Conservation (phyloP, 2,888 invertebrate genomes). For the Ophioninae sp. region DNA sequence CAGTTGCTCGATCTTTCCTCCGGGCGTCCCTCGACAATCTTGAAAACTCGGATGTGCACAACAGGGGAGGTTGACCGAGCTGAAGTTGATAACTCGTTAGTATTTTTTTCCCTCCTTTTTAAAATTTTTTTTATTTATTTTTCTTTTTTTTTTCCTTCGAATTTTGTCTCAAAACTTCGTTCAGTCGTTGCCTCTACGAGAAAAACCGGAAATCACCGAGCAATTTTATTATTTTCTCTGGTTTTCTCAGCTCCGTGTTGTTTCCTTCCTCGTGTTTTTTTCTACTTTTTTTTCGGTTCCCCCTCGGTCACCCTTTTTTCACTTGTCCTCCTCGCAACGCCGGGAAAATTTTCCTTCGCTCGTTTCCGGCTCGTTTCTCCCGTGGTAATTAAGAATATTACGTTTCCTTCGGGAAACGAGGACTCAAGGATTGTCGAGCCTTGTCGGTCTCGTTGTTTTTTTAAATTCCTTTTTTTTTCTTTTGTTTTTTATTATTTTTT, state of each 20-base stretch:
- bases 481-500: too few relatives aligned
- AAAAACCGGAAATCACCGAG: conserved; percentile 42
- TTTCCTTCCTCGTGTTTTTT: conserved; percentile 8
- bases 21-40: conserved; percentile 57
- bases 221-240: conserved; percentile 57
- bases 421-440: conserved; percentile 23
- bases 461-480: conserved; percentile 2
- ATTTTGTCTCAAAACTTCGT: conserved; percentile 26
- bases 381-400: conserved; percentile 66
- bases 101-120: conserved; percentile 35
- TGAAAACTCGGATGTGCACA: conserved; percentile 52
- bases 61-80: conserved; percentile 30
- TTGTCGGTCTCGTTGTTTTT: conserved; percentile 35
- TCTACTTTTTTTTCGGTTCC: not conserved
- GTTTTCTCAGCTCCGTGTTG: conserved; percentile 7
- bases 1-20: conserved; percentile 19
- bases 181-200: conserved; percentile 40
- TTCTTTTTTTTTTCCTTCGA: not conserved
- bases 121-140: not conserved
- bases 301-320: conserved; percentile 2
- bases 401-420: conserved; percentile 53
- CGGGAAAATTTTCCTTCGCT: conserved; percentile 34
- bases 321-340: conserved; percentile 20
- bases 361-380: conserved; percentile 49
- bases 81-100: conserved; percentile 58